Conservation (phyloP, 2,113 vertebrate species). For the Cairina moschata region DNA sequence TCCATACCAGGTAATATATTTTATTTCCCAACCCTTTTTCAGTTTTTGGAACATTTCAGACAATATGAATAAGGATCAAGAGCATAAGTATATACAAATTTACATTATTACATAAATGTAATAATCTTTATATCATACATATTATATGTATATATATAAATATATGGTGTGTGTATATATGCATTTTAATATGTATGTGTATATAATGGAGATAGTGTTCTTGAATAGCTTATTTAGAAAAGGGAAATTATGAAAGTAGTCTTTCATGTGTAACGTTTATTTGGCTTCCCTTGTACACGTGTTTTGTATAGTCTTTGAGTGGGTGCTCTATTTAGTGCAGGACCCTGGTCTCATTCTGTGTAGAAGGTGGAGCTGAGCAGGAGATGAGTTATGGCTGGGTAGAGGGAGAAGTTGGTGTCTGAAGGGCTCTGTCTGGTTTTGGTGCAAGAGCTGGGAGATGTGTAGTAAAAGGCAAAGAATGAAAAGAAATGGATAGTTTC, state of each 20-base stretch:
- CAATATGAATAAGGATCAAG: not conserved
- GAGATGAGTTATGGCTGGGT: not conserved
- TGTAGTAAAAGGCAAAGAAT: not conserved
- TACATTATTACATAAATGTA: not conserved
- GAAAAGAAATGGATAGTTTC: not conserved
- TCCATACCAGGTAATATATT: not conserved
- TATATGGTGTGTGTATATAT: not conserved
- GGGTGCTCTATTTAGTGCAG: not conserved
- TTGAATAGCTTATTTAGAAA: conserved; percentile 7
- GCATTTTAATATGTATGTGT: not conserved
- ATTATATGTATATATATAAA: not conserved
- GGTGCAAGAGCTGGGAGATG: not conserved
- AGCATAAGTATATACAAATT: not conserved
- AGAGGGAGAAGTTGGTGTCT: not conserved
- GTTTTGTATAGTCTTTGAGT: not conserved
- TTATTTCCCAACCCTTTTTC: not conserved
- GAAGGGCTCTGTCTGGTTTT: not conserved
- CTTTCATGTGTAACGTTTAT: conserved; percentile 9
- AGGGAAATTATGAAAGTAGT: not conserved
- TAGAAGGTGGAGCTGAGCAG: not conserved
- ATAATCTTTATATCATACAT: not conserved
- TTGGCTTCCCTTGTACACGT: not conserved
- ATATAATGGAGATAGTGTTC: not conserved
- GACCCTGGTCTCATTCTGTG: not conserved
- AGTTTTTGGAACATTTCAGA: not conserved